A percentile compares a stretch with the other conserved stretches of the same genome.
Evolutionary conservation across 2,113 vertebrate genomes (phyloP).

Genomic region (Trachemys scripta): DNA sequence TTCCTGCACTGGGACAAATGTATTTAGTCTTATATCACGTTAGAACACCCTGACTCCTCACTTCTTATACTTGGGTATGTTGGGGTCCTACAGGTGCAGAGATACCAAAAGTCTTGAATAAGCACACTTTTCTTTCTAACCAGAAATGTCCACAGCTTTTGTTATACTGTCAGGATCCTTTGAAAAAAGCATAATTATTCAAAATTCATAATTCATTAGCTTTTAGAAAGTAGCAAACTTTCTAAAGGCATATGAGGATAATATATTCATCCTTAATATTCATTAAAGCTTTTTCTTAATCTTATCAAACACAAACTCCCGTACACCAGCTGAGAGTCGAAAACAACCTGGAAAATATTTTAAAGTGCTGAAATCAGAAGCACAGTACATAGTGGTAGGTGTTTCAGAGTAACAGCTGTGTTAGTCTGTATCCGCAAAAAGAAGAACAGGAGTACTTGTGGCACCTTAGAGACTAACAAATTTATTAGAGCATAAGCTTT

Average conservation of each 20-base stretch:
- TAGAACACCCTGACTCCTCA: neutral
- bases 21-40: neutral
- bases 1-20: neutral
- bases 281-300: neutral
- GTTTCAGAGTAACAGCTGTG: too few species aligned
- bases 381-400: neutral
- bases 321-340: neutral
- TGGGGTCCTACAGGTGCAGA: neutral
- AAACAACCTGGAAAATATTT: slow-evolving; percentile 19
- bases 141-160: neutral
- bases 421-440: too few species aligned
- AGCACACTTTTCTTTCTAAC: neutral
- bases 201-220: slow-evolving; percentile 26
- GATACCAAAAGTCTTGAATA: neutral
- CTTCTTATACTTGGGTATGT: neutral
- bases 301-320: neutral
- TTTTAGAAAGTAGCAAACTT: slow-evolving; percentile 39
- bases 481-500: too few species aligned
- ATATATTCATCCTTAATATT: slow-evolving; percentile 34
- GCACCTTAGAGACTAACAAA: too few species aligned
- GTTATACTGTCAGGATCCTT: neutral
- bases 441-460: too few species aligned
- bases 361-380: neutral
- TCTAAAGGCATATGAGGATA: slow-evolving; percentile 22
- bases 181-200: slow-evolving; percentile 27